Evolutionary conservation across 1,140 invertebrate species (phyloP), one percentile per base, ranked within the genome.

Genomic region (Mylabris phalerata): DNA sequence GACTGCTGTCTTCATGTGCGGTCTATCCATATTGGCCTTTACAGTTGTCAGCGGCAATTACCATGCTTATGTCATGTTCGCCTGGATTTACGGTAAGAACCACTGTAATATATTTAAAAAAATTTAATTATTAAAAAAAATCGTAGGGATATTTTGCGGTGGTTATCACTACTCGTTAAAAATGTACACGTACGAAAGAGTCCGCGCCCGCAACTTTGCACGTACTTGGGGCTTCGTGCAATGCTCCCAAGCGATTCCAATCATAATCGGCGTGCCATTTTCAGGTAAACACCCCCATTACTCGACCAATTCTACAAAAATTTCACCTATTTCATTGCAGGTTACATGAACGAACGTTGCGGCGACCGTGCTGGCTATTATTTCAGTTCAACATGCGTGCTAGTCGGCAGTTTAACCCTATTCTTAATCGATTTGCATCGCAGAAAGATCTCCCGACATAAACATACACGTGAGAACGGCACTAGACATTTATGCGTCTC

Each of bases 221-320:
- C 79, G 89, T 54, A 90, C 90, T 0, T 95, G 91, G 91, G 88
- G 89, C 47, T 93, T 90, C 72, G 85, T 93, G n/a, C 90, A 92
- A 72, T 92, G 86, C 67, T 89, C 88, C 3, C 90, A 93, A 71
- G 87, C 88, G 1, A 83, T 93, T 67, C 89, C 90, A 7, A 86
- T 91, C n/a, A 83, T 89, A 2, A 82, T 92, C 46, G 91, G 91
- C 38, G 87, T 93, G 25, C 89, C 90, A n/a, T 82, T 92, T 50
- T 87, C 90, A 71, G 86, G 90, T 92, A 77, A 72, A 5, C 55
- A 61, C 55, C 27, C 46, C 39, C 11, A 19, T 19, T 19, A 19
- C 13, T 13, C 13, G 13, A 13, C 19, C 19, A 19, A 1, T 19
- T 19, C 19, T 1, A 32, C 2, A 25, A 55, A 50, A 54, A 49